Base-by-base conservation (phyloP, 2,888 invertebrate species). In the Dastarcus helophoroides region DNA sequence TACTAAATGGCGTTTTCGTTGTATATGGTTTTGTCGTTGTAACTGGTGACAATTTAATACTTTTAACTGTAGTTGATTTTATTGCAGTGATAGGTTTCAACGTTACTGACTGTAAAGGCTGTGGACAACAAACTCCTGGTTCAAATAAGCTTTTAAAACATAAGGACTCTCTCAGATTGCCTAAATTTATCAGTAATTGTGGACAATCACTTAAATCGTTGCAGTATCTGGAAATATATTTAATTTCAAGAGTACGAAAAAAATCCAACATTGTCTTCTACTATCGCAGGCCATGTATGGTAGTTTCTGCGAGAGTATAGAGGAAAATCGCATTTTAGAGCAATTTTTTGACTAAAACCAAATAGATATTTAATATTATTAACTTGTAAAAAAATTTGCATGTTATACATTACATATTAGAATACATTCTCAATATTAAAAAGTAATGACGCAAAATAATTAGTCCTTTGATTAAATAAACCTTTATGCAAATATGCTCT, bases 121-220 rank as follows among this genome's bases (percentile, higher is more conserved):
- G 44, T 0, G 90, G 90, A 57, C 91, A 91, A 53, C 91, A 91
- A 2, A 91, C 90, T 2, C 91, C 91, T 2, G 91, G 91, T 2
- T 86, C 83, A 50, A 90, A 89, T 2, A 90, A 67, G 39, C 83
- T 85, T 62, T 90, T 89, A 53, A 91, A 91, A 51, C 91, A 91
- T 6, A 91, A 65, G 0, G 89, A 89, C 50, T 88, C 85, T 15
- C 90, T 64, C 10, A 91, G 64, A 53, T 79, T 81, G 8, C 79
- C 75, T 29, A 90, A 65, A 57, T 90, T 84, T 12, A 91, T 60
- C 1, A 89, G 63, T 14, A 90, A 60, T 43, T 86, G 83, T 0
- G 90, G 89, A 50, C 90, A 90, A 48, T 83, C 84, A 48, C 86
- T 85, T 10, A 91, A 64, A 53, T 91, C 90, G 52, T 86, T 81